These are phyloP conservation scores for Athene noctua DNA, from an alignment of 2,113 vertebrate genomes.

Conservation along the genomic window DNA sequence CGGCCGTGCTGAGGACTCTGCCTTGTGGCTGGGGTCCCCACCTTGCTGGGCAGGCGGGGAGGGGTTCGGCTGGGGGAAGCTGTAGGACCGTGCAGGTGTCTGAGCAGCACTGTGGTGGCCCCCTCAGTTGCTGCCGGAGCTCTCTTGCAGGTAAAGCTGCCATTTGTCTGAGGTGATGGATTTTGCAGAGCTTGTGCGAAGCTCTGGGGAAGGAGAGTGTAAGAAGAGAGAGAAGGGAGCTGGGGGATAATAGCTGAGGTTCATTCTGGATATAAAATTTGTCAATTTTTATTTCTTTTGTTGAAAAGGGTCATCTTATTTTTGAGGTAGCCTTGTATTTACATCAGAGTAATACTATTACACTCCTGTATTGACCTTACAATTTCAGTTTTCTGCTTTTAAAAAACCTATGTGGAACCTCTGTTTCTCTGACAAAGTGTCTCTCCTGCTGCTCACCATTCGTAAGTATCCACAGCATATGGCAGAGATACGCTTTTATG, in stretches of 20 bases:
- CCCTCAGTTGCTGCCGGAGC: too few relatives aligned
- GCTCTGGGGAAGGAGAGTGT: background rate
- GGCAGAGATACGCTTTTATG: background rate
- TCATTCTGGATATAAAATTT: background rate
- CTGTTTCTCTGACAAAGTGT: background rate
- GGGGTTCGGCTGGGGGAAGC: background rate
- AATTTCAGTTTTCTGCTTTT: background rate
- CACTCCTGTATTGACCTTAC: background rate
- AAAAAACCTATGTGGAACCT: background rate
- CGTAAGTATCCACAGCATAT: background rate
- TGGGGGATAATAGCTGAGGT: background rate
- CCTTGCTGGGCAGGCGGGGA: fast-evolving
- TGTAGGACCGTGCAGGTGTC: fast-evolving
- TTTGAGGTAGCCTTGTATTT: background rate
- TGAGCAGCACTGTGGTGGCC: background rate
- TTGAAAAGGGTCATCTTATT: background rate
- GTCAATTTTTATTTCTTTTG: background rate
- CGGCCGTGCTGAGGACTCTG: fast-evolving
- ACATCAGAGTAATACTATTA: background rate
- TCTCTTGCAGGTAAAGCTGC: background rate
- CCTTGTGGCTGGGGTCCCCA: background rate
- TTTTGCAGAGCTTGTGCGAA: background rate
- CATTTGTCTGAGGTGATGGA: background rate
- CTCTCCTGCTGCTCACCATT: background rate
- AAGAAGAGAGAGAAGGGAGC: background rate